Evolutionary conservation across 1,140 invertebrate genomes (phyloP), one percentile per base, ranked within the genome.

Genomic region (Lithobius niger): DNA sequence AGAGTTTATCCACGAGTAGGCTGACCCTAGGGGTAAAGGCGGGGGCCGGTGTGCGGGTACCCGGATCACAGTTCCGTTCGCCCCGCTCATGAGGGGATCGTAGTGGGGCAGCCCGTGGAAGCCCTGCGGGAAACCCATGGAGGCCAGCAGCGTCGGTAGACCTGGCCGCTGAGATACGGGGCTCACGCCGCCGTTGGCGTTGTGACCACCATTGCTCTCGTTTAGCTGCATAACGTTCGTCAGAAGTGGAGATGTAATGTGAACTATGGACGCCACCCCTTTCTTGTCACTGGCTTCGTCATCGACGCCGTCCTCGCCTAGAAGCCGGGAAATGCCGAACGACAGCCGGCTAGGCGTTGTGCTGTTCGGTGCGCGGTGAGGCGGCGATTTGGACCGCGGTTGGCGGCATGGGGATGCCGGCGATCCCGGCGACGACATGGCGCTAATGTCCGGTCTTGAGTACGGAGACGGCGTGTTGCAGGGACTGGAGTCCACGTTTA

Each of bases 1-100:
- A 71, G 74, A 47, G 65, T 64, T 64, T 13, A 71, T 62, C 67
- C 71, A 71, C 13, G 71, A 77, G 64, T 79, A 78, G 31, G 76
- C 69, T 73, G 78, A 73, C 1, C 74, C 70, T 28, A 74, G 58
- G 51, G 61, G 55, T 54, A 66, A 28, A 27, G 61, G 57, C 25
- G 61, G 27, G 58, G 84, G 83, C 52, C 87, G 74, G 66, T 92
- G 88, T 31, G 89, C 88, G n/a, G 89, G 89, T 28, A 92, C 88
- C 56, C 88, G 75, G 58, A 93, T 83, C n/a, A 92, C 87, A 58
- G 67, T 68, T 19, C 64, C 65, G 24, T 82, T 79, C 1, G 60
- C 62, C 47, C 64, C 60, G 27, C 55, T 55, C 15, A 59, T 49
- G 1, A 62, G 50, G 13, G 56, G 60, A 24, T 62, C 60, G 24